Percentiles rank a stretch among this genome's conserved stretches.
These are phyloP conservation scores for Argya squamiceps DNA, from an alignment of 2,797 vertebrate genomes.

Conservation along the genomic window DNA sequence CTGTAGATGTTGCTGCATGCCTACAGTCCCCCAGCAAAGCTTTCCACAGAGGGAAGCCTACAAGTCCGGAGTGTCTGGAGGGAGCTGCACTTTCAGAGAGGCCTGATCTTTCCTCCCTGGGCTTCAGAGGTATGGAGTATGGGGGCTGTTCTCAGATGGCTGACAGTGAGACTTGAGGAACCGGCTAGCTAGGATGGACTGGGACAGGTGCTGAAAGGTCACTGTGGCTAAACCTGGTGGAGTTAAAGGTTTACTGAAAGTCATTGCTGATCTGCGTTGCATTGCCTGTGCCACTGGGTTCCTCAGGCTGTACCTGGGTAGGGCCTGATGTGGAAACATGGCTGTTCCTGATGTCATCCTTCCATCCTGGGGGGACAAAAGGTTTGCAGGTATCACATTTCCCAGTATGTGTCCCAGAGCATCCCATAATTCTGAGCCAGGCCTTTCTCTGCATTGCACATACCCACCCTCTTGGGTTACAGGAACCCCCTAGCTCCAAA, in stretches of 20 bases:
- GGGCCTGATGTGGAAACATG: neutral
- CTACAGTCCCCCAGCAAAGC: slow-evolving; percentile 23
- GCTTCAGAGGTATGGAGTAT: neutral
- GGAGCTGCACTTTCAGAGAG: neutral
- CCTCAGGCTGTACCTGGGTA: neutral
- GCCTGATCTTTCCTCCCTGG: neutral
- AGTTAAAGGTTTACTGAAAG: neutral
- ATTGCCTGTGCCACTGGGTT: neutral
- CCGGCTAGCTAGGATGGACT: neutral
- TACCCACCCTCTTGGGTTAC: neutral
- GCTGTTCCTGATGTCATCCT: neutral
- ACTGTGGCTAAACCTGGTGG: neutral
- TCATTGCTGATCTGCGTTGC: neutral
- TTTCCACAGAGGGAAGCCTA: neutral
- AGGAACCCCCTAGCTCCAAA: neutral
- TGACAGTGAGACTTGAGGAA: neutral
- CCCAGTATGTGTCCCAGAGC: neutral
- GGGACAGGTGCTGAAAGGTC: neutral
- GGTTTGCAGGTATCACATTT: neutral
- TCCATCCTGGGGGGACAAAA: neutral
- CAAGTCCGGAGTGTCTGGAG: neutral
- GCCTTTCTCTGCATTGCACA: neutral
- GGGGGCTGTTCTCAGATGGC: neutral
- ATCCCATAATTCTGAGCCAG: neutral
- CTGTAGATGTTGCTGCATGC: slow-evolving; percentile 71